phyloP scores from a whole-genome alignment of 2,888 invertebrate species.

The Ophonus ardosiacus region DNA sequence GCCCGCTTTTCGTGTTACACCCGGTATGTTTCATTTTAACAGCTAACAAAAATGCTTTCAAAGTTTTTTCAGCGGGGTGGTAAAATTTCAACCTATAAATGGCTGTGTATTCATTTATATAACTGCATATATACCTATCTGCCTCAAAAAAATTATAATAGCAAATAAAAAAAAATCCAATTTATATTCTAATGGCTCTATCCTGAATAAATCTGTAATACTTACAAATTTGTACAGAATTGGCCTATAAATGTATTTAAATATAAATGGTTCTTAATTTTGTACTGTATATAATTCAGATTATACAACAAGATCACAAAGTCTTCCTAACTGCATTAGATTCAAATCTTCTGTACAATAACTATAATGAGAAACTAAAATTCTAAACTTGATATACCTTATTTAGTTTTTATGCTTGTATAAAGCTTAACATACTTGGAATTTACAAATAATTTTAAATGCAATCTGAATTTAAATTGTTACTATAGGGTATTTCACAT shows the following conservation, averaged over 20 bases:
- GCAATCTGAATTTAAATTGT: background rate
- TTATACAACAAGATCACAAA: slow-evolving; percentile 52
- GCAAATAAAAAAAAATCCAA: background rate
- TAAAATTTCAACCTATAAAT: slow-evolving; percentile 9
- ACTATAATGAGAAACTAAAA: background rate
- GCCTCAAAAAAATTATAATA: slow-evolving; percentile 43
- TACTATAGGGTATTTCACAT: no score
- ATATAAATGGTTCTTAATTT: slow-evolving; percentile 30
- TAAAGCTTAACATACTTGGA: background rate
- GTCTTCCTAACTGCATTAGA: slow-evolving; percentile 52
- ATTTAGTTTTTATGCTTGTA: background rate
- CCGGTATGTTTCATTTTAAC: background rate
- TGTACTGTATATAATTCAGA: slow-evolving; percentile 7
- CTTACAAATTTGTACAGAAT: no score
- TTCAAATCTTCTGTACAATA: background rate
- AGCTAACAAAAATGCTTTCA: background rate
- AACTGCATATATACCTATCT: slow-evolving; percentile 57
- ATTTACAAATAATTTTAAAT: slow-evolving; percentile 2
- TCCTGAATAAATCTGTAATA: no score
- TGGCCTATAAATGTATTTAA: background rate
- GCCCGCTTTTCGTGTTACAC: no score
- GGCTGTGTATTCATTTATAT: slow-evolving; percentile 52
- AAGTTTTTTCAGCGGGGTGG: background rate
- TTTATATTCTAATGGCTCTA: background rate
- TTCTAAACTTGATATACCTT: background rate